Base-by-base conservation (phyloP, 2,113 vertebrate genomes). In the Phoxinus phoxinus region DNA sequence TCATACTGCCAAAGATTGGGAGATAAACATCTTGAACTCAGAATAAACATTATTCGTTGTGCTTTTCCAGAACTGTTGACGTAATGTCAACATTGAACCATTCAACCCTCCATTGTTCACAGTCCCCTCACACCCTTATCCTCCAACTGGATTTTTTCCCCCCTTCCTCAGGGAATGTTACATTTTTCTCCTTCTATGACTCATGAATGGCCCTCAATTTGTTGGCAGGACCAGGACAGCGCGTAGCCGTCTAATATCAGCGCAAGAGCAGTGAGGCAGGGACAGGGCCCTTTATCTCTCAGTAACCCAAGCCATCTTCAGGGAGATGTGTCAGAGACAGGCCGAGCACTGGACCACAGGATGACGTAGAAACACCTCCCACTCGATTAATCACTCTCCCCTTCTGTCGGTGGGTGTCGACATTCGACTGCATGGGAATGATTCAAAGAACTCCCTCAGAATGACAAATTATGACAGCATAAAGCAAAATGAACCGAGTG, bases 151-250 rank as follows among this genome's bases (percentile, higher is more conserved):
- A 56, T 71, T 25, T 83, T 32, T 80, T 37, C 67, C 0, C 48
- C 12, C 27, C 41, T 41, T 19, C 61, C 58, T 84, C 17, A 12
- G 73, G 74, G 87, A 67, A 75, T 32, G 67, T 72, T 73, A 44
- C 8, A 83, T 87, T 51, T 84, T 65, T 67, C 23, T 67, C 17
- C 81, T n/a, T 69, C 48, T 77, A 37, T 89, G 88, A 91, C 82
- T 91, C 86, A 87, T 65, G 73, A 71, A 75, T 53, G 67, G 73
- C 48, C 58, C 81, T 56, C 30, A 41, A 69, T 85, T 83, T 61
- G 44, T 32, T 85, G 51, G 46, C 46, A 63, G 71, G 21, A 67
- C 6, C 46, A 63, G 71, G 21, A 74, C 6, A 12, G 69, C 58
- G 58, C 30, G 0, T 35, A 81, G 81, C 58, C 13, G 11, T 72